Percentiles rank a stretch among this genome's conserved stretches.
Conservation (phyloP, 2,888 invertebrate species). For the Nephrotoma flavescens region DNA sequence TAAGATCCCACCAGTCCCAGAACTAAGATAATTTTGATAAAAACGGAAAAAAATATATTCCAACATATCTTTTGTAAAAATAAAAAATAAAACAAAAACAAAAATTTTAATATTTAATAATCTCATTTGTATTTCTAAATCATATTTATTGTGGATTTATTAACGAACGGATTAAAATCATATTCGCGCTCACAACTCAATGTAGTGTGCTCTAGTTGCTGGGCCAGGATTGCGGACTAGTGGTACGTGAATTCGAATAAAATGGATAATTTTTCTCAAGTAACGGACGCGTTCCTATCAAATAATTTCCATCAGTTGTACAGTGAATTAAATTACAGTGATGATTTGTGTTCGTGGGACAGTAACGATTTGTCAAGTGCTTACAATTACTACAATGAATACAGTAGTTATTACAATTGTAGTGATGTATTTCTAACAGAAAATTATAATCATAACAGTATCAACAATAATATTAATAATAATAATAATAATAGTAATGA, state of each 20-base stretch:
- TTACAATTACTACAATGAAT: background rate
- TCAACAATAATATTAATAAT: slow-evolving; percentile 10
- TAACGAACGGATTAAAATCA: background rate
- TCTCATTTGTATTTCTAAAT: background rate
- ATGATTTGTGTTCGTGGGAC: slow-evolving; percentile 11
- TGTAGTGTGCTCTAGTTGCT: background rate
- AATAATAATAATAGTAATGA: slow-evolving; percentile 2
- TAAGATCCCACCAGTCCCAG: slow-evolving; percentile 2
- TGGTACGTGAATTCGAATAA: background rate
- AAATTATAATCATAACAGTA: slow-evolving; percentile 11
- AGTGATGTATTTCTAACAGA: slow-evolving; percentile 6
- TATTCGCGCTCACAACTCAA: background rate
- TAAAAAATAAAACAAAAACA: background rate
- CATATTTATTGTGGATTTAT: background rate
- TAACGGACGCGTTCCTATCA: slow-evolving; percentile 24
- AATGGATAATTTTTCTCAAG: background rate
- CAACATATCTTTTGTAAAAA: background rate
- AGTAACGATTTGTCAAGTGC: slow-evolving; percentile 2
- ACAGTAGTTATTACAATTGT: background rate
- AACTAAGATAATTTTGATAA: slow-evolving; percentile 2
- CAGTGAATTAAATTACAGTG: slow-evolving; percentile 21
- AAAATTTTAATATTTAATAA: background rate
- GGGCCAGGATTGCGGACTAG: background rate
- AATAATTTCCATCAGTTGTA: slow-evolving; percentile 31
- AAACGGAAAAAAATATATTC: background rate